A percentile compares a stretch with the other conserved stretches of the same genome.
phyloP scores from a whole-genome alignment of 2,888 invertebrate species.

The Malthinus flaveolus region DNA sequence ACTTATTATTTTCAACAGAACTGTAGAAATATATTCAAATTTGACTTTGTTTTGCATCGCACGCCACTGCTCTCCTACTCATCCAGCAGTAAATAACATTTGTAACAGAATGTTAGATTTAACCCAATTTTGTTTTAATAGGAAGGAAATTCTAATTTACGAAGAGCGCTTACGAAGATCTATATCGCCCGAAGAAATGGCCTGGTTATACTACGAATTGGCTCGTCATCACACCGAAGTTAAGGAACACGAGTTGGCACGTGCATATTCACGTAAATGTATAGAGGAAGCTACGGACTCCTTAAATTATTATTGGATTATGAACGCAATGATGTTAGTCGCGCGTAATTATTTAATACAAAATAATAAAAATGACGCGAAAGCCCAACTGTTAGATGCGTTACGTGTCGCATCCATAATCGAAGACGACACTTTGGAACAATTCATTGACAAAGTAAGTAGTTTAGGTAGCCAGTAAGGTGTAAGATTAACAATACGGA shows the following conservation, averaged over 20 bases:
- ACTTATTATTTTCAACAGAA: no score
- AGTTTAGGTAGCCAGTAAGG: no score
- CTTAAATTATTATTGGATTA: constrained; percentile 50
- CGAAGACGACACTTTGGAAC: constrained; percentile 45
- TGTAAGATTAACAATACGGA: no score
- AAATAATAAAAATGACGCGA: constrained; percentile 57
- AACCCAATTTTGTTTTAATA: constrained; percentile 19
- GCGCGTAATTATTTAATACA: constrained; percentile 53
- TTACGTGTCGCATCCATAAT: constrained; percentile 46
- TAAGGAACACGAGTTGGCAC: constrained; percentile 53
- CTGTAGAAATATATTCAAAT: no score
- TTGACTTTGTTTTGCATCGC: background rate
- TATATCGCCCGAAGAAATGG: constrained; percentile 50
- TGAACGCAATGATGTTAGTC: constrained; percentile 54
- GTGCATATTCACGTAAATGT: constrained; percentile 51
- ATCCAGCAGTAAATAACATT: background rate
- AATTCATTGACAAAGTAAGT: constrained; percentile 44
- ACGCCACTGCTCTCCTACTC: no score
- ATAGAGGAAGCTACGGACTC: constrained; percentile 47
- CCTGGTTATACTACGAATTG: constrained; percentile 57
- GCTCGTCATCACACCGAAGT: constrained; percentile 51
- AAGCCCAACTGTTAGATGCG: constrained; percentile 45
- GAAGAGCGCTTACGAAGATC: constrained; percentile 45
- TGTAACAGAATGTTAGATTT: background rate
- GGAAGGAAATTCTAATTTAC: constrained; percentile 43